Percentiles rank a stretch among this genome's conserved stretches.
Evolutionary conservation across 1,140 invertebrate genomes (phyloP).

Genomic region (Leptestheria dahalacensis): DNA sequence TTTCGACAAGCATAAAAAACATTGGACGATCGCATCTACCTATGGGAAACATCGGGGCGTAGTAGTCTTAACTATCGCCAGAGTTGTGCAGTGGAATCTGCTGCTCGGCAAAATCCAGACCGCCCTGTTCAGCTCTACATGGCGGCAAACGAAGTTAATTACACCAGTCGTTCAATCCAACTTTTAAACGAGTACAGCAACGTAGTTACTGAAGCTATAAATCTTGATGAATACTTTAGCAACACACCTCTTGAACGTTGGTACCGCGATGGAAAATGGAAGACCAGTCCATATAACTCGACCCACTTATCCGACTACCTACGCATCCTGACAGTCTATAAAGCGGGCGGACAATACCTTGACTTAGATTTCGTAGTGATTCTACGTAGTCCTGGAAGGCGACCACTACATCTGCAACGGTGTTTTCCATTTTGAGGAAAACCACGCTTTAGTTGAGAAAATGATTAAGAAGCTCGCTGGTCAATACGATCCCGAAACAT

Average conservation of each 20-base stretch:
- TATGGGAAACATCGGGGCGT: constrained; percentile 37
- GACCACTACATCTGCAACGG: background rate
- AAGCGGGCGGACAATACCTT: constrained; percentile 59
- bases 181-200: constrained; percentile 28
- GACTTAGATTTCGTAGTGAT: constrained; percentile 58
- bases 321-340: constrained; percentile 52
- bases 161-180: constrained; percentile 19
- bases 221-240: constrained; percentile 40
- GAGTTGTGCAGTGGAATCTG: constrained; percentile 50
- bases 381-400: background rate
- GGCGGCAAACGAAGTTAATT: background rate
- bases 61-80: constrained; percentile 35
- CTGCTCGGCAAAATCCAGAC: constrained; percentile 41
- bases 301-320: constrained; percentile 52
- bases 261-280: constrained; percentile 36
- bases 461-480: background rate
- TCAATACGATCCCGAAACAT: background rate
- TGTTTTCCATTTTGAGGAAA: background rate
- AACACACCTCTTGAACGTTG: constrained; percentile 44
- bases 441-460: background rate
- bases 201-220: constrained; percentile 36
- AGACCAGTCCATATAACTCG: constrained; percentile 34
- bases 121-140: constrained; percentile 27
- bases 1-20: too few species aligned
- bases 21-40: constrained; percentile 33